A percentile compares a stretch with the other conserved stretches of the same genome.
Conservation (phyloP, 1,140 invertebrate species). For the Leptoteleia sp. region DNA sequence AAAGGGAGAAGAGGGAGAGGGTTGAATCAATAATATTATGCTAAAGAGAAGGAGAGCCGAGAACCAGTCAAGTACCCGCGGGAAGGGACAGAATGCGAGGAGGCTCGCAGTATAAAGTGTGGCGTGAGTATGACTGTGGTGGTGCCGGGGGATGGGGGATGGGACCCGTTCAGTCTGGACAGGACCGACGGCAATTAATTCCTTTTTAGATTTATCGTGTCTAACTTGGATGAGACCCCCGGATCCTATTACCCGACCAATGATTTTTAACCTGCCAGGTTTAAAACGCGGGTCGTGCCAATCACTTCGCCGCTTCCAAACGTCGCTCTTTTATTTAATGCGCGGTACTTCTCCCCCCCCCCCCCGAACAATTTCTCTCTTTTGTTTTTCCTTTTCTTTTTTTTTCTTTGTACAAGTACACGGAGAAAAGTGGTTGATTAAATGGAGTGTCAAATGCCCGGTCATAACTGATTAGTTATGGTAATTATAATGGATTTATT, state of each 20-base stretch:
- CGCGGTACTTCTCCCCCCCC: no score
- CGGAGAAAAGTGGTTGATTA: no score
- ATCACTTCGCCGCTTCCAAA: conserved; percentile 56
- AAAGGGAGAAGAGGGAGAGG: conserved; percentile 18
- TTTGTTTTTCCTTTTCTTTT: no score
- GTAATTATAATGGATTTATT: no score
- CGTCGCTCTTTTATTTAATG: conserved; percentile 18
- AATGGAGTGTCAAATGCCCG: no score
- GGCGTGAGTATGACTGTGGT: conserved; percentile 26
- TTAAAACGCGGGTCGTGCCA: conserved; percentile 52
- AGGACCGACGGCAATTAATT: conserved; percentile 77
- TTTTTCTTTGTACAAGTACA: no score
- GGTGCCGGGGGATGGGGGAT: conserved; percentile 44
- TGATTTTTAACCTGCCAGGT: conserved; percentile 58
- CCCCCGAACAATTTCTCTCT: no score
- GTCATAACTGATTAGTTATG: no score
- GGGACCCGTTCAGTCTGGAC: conserved; percentile 55
- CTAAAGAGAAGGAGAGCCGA: conserved; percentile 24
- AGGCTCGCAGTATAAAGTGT: conserved; percentile 28
- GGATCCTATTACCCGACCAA: conserved; percentile 66
- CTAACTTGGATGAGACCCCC: conserved; percentile 65
- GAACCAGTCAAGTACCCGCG: conserved; percentile 14
- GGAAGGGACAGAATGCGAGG: conserved; percentile 47
- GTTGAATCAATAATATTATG: conserved; percentile 32
- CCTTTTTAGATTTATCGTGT: conserved; percentile 78